Evolutionary conservation across 2,888 invertebrate genomes (phyloP), one percentile per base, ranked within the genome.

Genomic region (Lordiphosa fenestrarum): DNA sequence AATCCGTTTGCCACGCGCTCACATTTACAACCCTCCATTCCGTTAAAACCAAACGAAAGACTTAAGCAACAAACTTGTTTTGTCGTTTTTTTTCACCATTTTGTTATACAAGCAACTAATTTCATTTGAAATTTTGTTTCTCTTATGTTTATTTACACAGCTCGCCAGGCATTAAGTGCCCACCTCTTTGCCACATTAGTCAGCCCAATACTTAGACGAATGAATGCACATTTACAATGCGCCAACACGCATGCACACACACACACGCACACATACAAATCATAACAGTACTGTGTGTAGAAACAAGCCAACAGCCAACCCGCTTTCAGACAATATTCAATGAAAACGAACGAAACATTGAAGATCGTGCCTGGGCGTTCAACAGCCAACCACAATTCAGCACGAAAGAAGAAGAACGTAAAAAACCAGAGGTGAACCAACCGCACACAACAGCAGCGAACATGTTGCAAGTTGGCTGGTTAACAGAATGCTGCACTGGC

Each of bases 261-360:
- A 33, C 42, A 23, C 41, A 36, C 37, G 15, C 2, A 46, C 48
- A 41, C 40, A 49, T 13, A 15, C 51, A 57, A 66, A 66, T 68
- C 62, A 77, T 85, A 85, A 85, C 84, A 82, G 84, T 84, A 85
- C 68, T 73, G 80, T 85, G 76, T 73, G 86, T 85, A 85, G 71
- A 66, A 61, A 58, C 62, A 67, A 59, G 54, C 62, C 66, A 85
- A 75, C 84, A 71, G 73, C 77, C 77, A 78, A 72, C 84, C 82
- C 82, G 73, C 80, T 76, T 76, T 70, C 71, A 84, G 69, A 73
- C 71, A 63, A 38, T 64, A 71, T 84, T 80, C 74, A 80, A 77
- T 80, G 84, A 81, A 81, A 81, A 73, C 78, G 76, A 77, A 71
- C 76, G 71, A 78, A 64, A 68, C 81, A 58, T 55, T 65, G 19